Base-by-base conservation (phyloP, 2,113 vertebrate genomes). In the Hucho hucho region DNA sequence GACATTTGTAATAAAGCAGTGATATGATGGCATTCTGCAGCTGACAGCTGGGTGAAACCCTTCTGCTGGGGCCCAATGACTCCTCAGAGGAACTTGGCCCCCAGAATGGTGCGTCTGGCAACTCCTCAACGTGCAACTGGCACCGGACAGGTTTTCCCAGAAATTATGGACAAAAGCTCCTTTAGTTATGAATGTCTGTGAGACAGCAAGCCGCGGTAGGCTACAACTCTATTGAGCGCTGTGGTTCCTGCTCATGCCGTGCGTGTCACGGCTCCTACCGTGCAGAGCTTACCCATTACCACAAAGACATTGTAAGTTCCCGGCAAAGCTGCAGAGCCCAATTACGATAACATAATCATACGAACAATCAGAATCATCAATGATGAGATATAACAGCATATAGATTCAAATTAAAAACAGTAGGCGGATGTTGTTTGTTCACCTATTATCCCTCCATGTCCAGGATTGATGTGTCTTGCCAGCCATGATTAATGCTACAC, bases 1-100 rank as follows among this genome's bases (percentile, higher is more conserved):
- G 86, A 86, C 88, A 87, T 92, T 88, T 89, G 76, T 82, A 75
- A 81, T 88, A 87, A 79, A 89, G 84, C 76, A 61, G 74, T 77
- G 76, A 71, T 87, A 73, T 81, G 80, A 88, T 75, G 79, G 74
- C 79, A 79, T 84, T 87, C 78, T 84, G 72, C 66, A 58, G 73
- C 82, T 88, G 87, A 83, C 82, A 88, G 84, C 79, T 84, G 82
- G 73, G 68, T 72, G 76, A 74, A 83, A 53, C 69, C 49, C 73
- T 13, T 32, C 74, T 67, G 64, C 66, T 49, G 63, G 59, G 73
- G 74, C 70, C 72, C 79, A 73, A 69, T 77, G 47, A 69, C 75
- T 72, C 75, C 76, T 81, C 64, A 59, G 59, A 77, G 68, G 75
- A 80, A 79, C 81, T 79, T 75, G 80, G 81, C 75, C 66, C 59